phyloP scores from a whole-genome alignment of 2,888 invertebrate genomes.

The Cordylochernes scorpioides region DNA sequence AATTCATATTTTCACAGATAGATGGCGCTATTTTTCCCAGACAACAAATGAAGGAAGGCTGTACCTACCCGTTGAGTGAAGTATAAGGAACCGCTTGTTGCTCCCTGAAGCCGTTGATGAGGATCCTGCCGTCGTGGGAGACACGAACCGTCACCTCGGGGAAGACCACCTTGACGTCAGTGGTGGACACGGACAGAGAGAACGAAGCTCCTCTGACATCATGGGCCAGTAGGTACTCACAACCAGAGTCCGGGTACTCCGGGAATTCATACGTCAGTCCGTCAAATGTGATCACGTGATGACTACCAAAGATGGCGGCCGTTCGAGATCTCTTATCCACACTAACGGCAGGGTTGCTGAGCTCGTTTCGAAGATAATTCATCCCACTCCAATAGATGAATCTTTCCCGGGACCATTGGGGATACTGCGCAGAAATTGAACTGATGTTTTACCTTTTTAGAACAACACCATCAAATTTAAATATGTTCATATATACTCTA shows the following conservation, averaged over 20 bases:
- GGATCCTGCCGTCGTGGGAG: slow-evolving; percentile 5
- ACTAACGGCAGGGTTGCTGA: too few relatives aligned
- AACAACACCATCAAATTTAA: too few relatives aligned
- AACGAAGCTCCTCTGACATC: slow-evolving; percentile 5
- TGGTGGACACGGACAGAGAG: slow-evolving; percentile 3
- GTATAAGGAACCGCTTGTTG: slow-evolving; percentile 4
- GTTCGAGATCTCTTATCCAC: too few relatives aligned
- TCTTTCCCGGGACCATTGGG: too few relatives aligned
- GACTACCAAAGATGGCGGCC: slow-evolving; percentile 8
- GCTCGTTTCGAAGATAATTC: too few relatives aligned
- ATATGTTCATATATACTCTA: too few relatives aligned
- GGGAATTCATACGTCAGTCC: slow-evolving; percentile 5
- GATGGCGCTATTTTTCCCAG: not conserved
- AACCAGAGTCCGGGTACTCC: slow-evolving; percentile 5
- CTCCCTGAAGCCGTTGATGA: slow-evolving; percentile 5
- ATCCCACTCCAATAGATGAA: too few relatives aligned
- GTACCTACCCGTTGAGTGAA: slow-evolving; percentile 7
- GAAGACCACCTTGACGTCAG: slow-evolving; percentile 4
- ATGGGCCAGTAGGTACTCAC: slow-evolving; percentile 6
- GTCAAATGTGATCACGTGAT: slow-evolving; percentile 8
- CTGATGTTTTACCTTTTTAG: too few relatives aligned
- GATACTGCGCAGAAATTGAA: too few relatives aligned
- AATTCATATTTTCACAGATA: too few relatives aligned
- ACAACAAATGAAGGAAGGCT: not conserved
- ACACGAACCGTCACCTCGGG: slow-evolving; percentile 7